phyloP scores from a whole-genome alignment of 2,113 vertebrate genomes.

The human region DNA sequence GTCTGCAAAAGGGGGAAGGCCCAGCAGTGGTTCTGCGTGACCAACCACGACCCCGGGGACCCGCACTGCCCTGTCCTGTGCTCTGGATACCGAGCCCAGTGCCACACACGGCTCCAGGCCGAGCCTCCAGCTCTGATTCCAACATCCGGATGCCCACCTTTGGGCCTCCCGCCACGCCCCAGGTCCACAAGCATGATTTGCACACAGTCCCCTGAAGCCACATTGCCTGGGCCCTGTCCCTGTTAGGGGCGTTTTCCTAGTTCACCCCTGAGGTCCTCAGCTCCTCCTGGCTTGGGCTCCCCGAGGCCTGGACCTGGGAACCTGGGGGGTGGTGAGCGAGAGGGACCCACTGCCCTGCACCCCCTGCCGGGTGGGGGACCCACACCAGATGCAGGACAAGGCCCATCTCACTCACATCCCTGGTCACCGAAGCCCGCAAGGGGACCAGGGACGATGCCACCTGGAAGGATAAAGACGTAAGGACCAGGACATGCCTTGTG shows the following conservation, averaged over 20 bases:
- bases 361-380: neutral
- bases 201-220: neutral
- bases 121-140: too few species aligned
- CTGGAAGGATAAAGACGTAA: neutral
- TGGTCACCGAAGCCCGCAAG: too few species aligned
- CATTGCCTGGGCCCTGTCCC: neutral
- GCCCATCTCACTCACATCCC: too few species aligned
- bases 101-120: neutral
- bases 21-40: neutral
- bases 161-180: neutral
- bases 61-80: neutral
- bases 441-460: neutral
- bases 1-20: neutral
- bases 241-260: neutral
- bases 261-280: neutral
- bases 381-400: neutral
- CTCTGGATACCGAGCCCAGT: too few species aligned
- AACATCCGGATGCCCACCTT: neutral
- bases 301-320: neutral
- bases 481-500: neutral
- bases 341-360: neutral
- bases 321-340: too few species aligned
- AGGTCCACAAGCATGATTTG: neutral
- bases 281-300: neutral
- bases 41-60: neutral